Evolutionary conservation across 2,797 vertebrate genomes (phyloP), one percentile per base, ranked within the genome.

Genomic region (Hemibagrus guttatus): DNA sequence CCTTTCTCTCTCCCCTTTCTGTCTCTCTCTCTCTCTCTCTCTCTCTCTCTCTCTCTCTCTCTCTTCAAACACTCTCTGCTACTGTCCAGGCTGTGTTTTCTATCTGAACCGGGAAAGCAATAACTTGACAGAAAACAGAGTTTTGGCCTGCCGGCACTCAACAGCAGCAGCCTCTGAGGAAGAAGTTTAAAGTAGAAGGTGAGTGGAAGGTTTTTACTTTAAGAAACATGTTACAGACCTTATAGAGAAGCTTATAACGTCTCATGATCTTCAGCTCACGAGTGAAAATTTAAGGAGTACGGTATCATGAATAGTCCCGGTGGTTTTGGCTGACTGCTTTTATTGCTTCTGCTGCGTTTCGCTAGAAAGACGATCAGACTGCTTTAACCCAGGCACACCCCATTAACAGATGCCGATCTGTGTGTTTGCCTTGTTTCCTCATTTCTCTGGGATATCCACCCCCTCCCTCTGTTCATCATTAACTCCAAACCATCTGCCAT

Each of bases 401-500:
- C 81, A 26, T 83, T 84, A 89, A 68, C 31, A n/a, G 84, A 88
- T 72, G 79, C 59, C 78, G 74, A 19, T 39, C 59, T 71, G 52
- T 90, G 83, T 90, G 66, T 89, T 90, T 89, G 84, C 89, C 83
- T 89, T 58, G 21, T 89, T 78, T 26, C n/a, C 39, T 64, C 28
- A 17, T 61, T 85, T 80, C 61, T 86, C 42, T 49, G 12, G 8
- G 72, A 82, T 88, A 39, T 39, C 72, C 76, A 59, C 86, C 49
- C 42, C 54, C 84, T 90, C 87, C 64, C 66, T 85, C 35, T 63
- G 91, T 95, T 95, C 91, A 93, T 94, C 75, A 94, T 95, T 94
- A 95, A 94, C 93, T 92, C 66, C 35, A 72, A 89, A 94, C 80
- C 69, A 16, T 84, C 84, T 71, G 92, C 88, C 35, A 19, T 88